Evolutionary conservation across 2,797 vertebrate species (phyloP), one percentile per base, ranked within the genome.

Genomic region (Micropoecilia bifurca): DNA sequence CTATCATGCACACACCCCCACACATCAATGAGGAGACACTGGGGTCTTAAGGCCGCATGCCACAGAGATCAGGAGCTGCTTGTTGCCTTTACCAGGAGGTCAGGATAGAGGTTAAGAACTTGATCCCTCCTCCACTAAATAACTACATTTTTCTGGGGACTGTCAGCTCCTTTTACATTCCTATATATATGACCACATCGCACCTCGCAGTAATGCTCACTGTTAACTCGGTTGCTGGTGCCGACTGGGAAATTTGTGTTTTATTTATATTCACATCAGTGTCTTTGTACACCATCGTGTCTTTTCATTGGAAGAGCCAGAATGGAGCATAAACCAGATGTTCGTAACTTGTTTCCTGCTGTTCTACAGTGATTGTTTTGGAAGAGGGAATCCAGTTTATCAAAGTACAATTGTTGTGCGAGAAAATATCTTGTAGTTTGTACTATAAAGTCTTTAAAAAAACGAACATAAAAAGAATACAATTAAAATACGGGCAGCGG

Each of bases 81-180:
- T 95, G 93, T 94, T 95, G 93, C 94, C 94, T 94, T 95, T 94
- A 95, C 91, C 88, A 91, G 81, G 66, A 89, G 95, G 95, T 95
- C 90, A 82, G 81, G 80, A 83, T 73, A 91, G 90, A 95, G 95
- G 96, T 95, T 96, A 96, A 96, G 95, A 95, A 95, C 94, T 94
- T 94, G 93, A 96, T 94, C 94, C 93, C 90, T 88, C 91, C 87
- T 91, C 89, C 81, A 76, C 72, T 87, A 95, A 94, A 96, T 96
- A 95, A 95, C 92, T 90, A 89, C 89, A 90, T 50, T 89, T 94
- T 90, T 94, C 92, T 94, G 94, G 86, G 89, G 92, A 82, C 93
- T 87, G 91, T 95, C 93, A 92, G 89, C 76, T 76, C 78, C 83
- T 91, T 89, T 87, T 90, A 93, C 95, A 94, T 95, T 94, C 93